Conservation (phyloP, 2,888 invertebrate species). For the Argyresthia goedartella region DNA sequence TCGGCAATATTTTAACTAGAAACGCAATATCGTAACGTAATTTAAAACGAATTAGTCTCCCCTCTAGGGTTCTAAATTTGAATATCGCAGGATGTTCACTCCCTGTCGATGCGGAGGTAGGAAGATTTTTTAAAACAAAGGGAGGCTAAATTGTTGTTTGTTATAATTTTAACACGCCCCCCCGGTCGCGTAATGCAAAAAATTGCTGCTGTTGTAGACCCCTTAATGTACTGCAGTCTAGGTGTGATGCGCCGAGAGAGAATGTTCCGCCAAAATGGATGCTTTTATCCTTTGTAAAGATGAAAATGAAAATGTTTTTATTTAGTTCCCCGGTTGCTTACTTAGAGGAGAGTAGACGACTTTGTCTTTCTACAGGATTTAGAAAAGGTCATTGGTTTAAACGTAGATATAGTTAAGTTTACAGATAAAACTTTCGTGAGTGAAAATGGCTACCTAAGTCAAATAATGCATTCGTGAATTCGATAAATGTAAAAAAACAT, state of each 20-base stretch:
- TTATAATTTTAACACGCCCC: constrained; percentile 47
- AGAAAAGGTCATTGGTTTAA: too few relatives aligned
- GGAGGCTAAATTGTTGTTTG: constrained; percentile 46
- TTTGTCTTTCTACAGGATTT: neutral
- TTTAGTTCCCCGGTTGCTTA: neutral
- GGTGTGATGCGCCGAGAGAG: constrained; percentile 31
- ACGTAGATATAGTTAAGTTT: neutral
- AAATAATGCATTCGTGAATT: neutral
- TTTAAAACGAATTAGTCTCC: constrained; percentile 70
- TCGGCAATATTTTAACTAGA: constrained; percentile 56
- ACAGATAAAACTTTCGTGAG: neutral
- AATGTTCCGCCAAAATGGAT: constrained; percentile 31
- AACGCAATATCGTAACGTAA: constrained; percentile 68
- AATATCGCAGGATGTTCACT: constrained; percentile 53
- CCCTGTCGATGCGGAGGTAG: constrained; percentile 37
- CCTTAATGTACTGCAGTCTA: constrained; percentile 51
- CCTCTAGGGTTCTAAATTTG: constrained; percentile 57
- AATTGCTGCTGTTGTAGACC: constrained; percentile 48
- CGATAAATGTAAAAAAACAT: neutral
- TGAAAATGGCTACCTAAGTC: neutral
- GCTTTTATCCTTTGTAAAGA: constrained; percentile 27
- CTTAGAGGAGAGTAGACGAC: neutral
- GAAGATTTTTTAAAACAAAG: constrained; percentile 57
- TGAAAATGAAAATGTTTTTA: constrained; percentile 2
- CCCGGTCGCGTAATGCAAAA: constrained; percentile 27